phyloP scores from a whole-genome alignment of 2,113 vertebrate genomes.

The Callithrix jacchus region DNA sequence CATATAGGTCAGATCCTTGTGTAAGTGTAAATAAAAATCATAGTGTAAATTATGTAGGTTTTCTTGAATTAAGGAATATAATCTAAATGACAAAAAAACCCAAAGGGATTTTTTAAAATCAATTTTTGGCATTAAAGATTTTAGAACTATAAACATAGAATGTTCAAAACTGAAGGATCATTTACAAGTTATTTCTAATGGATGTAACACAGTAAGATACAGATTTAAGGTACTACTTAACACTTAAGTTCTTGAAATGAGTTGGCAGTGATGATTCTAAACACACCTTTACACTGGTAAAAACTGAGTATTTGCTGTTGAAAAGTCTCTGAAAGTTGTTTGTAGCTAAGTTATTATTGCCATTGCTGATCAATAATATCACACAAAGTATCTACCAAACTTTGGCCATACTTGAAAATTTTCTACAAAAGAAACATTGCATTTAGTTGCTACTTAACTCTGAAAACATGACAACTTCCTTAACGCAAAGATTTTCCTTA shows the following conservation, averaged over 20 bases:
- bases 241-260: slow-evolving; percentile 7
- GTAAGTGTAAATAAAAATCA: slow-evolving; percentile 35
- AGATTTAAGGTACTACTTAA: slow-evolving; percentile 37
- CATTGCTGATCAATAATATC: background rate
- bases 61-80: slow-evolving; percentile 34
- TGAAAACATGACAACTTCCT: background rate
- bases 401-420: background rate
- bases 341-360: slow-evolving; percentile 17
- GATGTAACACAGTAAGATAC: background rate
- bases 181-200: background rate
- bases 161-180: background rate
- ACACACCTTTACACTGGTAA: background rate
- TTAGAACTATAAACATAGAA: slow-evolving; percentile 30
- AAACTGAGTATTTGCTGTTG: background rate
- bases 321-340: background rate
- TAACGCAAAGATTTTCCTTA: background rate
- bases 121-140: slow-evolving; percentile 15
- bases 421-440: slow-evolving; percentile 7
- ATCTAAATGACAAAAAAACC: slow-evolving; percentile 1
- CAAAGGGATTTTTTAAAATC: background rate
- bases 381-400: background rate
- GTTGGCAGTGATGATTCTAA: background rate
- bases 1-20: background rate
- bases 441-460: background rate
- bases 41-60: background rate